Evolutionary conservation across 2,113 vertebrate genomes (phyloP).

Genomic region (Eptesicus fuscus): DNA sequence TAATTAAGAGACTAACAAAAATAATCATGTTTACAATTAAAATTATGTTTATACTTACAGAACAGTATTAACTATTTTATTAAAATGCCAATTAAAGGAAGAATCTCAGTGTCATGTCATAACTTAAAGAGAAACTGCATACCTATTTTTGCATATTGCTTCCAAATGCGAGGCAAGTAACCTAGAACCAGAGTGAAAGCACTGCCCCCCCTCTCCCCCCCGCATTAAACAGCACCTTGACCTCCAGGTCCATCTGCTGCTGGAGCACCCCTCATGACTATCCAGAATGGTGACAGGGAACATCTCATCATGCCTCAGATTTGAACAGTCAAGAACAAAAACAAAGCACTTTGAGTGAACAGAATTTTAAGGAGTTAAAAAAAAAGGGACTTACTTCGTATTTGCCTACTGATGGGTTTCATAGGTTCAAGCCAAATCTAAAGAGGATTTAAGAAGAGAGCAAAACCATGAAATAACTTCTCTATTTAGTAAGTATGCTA

Average conservation of each 20-base stretch:
- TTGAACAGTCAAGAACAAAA: not conserved
- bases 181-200: not conserved
- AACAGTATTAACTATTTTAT: not conserved
- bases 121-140: not conserved
- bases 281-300: too few species aligned
- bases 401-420: constrained; percentile 92
- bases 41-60: not conserved
- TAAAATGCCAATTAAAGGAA: not conserved
- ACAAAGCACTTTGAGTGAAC: not conserved
- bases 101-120: not conserved
- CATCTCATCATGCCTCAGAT: accelerated
- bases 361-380: not conserved
- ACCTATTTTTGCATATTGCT: not conserved
- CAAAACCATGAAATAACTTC: not conserved
- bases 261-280: accelerated
- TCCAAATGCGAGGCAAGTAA: constrained; percentile 35
- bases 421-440: constrained; percentile 97
- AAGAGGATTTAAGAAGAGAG: constrained; percentile 68
- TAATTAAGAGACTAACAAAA: not conserved
- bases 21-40: not conserved
- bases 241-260: not conserved
- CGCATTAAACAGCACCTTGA: not conserved
- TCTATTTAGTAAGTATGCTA: not conserved
- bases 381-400: constrained; percentile 89
- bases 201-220: accelerated